phyloP scores from a whole-genome alignment of 2,888 invertebrate genomes.

The Caenorhabditis doughertyi region DNA sequence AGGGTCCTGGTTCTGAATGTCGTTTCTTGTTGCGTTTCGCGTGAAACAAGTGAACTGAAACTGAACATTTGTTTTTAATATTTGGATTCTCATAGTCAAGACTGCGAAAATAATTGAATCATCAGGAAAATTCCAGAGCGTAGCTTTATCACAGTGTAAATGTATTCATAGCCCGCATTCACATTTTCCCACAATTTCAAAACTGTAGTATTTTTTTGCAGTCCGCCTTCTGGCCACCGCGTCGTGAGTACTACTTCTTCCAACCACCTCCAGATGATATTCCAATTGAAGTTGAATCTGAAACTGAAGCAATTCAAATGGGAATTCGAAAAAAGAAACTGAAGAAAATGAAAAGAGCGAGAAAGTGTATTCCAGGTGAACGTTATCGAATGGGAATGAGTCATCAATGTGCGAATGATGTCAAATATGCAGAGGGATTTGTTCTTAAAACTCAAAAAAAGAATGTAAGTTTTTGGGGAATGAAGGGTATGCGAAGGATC shows the following conservation, averaged over 20 bases:
- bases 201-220: constrained; percentile 35
- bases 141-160: no score
- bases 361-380: constrained; percentile 23
- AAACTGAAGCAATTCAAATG: constrained; percentile 32
- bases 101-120: no score
- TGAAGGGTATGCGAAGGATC: neutral
- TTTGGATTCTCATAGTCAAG: no score
- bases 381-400: constrained; percentile 64
- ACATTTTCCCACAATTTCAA: neutral
- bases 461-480: constrained; percentile 49
- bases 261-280: constrained; percentile 43
- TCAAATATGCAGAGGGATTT: constrained; percentile 66
- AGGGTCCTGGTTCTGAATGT: no score
- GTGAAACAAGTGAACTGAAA: no score
- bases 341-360: constrained; percentile 48
- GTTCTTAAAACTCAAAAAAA: constrained; percentile 58
- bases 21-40: no score
- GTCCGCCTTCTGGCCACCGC: constrained; percentile 78
- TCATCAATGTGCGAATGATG: constrained; percentile 71
- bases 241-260: constrained; percentile 75
- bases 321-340: constrained; percentile 32
- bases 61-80: no score
- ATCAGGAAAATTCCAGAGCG: no score
- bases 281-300: constrained; percentile 18
- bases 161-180: neutral